phyloP scores from a whole-genome alignment of 2,113 vertebrate genomes.

The Anolis carolinensis region DNA sequence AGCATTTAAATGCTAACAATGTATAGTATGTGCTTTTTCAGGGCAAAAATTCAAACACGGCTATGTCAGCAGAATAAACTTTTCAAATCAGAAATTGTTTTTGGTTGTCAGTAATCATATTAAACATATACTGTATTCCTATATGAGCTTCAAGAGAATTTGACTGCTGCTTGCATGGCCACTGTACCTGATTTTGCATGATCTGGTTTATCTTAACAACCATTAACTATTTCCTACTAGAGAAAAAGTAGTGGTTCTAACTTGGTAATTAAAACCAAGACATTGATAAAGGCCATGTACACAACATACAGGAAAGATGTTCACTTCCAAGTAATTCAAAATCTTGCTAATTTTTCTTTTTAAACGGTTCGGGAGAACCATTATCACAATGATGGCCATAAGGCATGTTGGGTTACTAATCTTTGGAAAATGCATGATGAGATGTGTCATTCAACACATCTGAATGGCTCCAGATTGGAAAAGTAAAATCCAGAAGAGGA shows the following conservation, averaged over 20 bases:
- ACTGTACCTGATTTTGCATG: background rate
- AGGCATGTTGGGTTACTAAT: background rate
- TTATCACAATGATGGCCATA: background rate
- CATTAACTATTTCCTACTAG: background rate
- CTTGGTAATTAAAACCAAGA: background rate
- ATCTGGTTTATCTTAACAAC: background rate
- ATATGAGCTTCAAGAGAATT: background rate
- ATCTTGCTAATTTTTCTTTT: background rate
- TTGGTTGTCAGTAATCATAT: background rate
- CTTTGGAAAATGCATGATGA: background rate
- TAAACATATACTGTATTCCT: background rate
- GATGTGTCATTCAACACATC: background rate
- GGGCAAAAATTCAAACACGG: background rate
- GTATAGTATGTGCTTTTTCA: background rate
- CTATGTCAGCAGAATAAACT: background rate
- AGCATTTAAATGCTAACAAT: background rate
- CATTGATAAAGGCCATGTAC: background rate
- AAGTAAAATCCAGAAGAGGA: background rate
- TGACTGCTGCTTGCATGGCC: background rate
- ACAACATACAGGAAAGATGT: background rate
- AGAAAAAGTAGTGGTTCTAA: background rate
- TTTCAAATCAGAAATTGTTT: background rate
- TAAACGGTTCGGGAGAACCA: background rate
- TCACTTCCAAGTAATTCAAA: background rate
- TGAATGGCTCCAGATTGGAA: background rate